Evolutionary conservation across 2,113 vertebrate species (phyloP).

Genomic region (Lota lota): DNA sequence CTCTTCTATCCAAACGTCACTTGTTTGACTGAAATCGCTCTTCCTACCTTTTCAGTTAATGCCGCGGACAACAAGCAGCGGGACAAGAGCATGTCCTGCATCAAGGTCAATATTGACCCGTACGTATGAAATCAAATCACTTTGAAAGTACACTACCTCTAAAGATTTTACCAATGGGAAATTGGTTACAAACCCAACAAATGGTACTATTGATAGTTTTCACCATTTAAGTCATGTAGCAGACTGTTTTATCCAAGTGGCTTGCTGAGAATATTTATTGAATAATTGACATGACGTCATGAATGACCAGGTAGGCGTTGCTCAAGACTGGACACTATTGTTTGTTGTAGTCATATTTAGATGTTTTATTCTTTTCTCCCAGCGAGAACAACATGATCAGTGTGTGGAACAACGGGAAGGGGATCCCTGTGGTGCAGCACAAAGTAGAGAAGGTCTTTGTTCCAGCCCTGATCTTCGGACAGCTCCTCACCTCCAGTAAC

Average conservation of each 20-base stretch:
- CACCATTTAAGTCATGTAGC: background rate
- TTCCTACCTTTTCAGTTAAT: conserved; percentile 76
- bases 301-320: too few relatives aligned
- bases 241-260: background rate
- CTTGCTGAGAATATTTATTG: background rate
- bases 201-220: background rate
- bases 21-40: too few relatives aligned
- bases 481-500: conserved; percentile 97
- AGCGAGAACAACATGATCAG: conserved; percentile 95
- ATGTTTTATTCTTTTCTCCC: conserved; percentile 4
- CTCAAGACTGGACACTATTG: too few relatives aligned
- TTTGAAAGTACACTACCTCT: background rate
- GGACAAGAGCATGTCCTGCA: conserved; percentile 90
- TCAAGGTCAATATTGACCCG: conserved; percentile 91
- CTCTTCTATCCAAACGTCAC: too few relatives aligned
- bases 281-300: too few relatives aligned
- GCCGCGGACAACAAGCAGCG: conserved; percentile 98
- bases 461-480: conserved; percentile 98
- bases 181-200: background rate
- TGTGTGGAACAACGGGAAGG: conserved; percentile 97
- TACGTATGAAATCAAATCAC: conserved; percentile 69
- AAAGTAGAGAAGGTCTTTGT: conserved; percentile 97
- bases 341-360: too few relatives aligned
- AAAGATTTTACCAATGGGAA: background rate
- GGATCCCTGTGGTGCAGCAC: conserved; percentile 95